A percentile compares a stretch with the other conserved stretches of the same genome.
These are phyloP conservation scores for Lithophane socia DNA, from an alignment of 2,888 invertebrate species.

Conservation along the genomic window DNA sequence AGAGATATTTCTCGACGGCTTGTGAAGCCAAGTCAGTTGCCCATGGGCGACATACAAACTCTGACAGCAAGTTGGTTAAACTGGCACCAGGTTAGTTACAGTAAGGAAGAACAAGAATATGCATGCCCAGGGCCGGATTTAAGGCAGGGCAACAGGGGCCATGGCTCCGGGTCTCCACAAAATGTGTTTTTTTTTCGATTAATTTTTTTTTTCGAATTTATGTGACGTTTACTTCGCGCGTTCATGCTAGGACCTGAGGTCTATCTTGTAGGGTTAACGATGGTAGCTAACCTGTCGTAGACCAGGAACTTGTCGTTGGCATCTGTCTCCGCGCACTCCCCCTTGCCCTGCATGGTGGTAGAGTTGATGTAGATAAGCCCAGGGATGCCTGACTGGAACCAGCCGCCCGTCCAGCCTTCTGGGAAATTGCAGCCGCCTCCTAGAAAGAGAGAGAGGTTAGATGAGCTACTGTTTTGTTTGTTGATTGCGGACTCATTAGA, in stretches of 20 bases:
- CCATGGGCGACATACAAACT: too few species aligned
- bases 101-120: too few species aligned
- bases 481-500: too few species aligned
- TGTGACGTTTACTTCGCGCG: neutral
- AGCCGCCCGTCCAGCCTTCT: slow-evolving; percentile 92
- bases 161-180: too few species aligned
- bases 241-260: neutral
- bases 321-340: slow-evolving; percentile 92
- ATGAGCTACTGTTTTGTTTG: neutral
- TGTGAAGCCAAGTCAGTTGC: too few species aligned
- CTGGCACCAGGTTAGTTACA: too few species aligned
- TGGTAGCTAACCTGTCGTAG: slow-evolving; percentile 89
- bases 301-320: slow-evolving; percentile 92
- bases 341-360: slow-evolving; percentile 92
- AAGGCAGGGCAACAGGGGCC: too few species aligned
- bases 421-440: slow-evolving; percentile 93
- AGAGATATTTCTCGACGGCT: too few species aligned
- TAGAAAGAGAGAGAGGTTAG: slow-evolving; percentile 71
- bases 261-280: neutral
- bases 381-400: slow-evolving; percentile 93
- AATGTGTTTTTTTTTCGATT: too few species aligned
- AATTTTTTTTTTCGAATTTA: too few species aligned
- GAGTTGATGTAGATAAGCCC: slow-evolving; percentile 91
- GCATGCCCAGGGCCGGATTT: too few species aligned
- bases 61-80: too few species aligned